Percentiles rank a stretch among this genome's conserved stretches.
These are phyloP conservation scores for Suillia variegata DNA, from an alignment of 2,888 invertebrate genomes.

Conservation along the genomic window DNA sequence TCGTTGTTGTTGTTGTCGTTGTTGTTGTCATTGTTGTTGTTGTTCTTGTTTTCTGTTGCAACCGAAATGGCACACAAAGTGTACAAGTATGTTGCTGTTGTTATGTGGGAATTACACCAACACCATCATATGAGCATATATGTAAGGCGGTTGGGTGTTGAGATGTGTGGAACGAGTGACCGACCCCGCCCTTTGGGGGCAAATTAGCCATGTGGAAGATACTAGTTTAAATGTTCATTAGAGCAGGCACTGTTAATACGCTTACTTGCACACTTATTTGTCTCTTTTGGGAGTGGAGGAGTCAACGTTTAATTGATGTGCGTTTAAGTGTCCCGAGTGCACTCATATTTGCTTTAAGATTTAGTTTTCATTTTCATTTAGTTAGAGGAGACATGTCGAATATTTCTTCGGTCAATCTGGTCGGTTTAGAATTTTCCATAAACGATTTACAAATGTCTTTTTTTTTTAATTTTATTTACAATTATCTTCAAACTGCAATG, in stretches of 20 bases:
- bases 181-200: background rate
- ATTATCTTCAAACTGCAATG: background rate
- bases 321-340: no score
- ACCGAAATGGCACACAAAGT: no score
- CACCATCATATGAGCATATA: constrained; percentile 21
- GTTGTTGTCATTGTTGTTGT: background rate
- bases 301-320: background rate
- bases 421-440: no score
- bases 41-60: background rate
- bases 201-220: constrained; percentile 37
- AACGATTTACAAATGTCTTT: no score
- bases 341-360: no score
- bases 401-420: no score
- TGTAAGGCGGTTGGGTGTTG: constrained; percentile 16
- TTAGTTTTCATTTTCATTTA: no score
- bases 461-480: no score
- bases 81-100: no score
- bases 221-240: constrained; percentile 39
- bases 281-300: background rate
- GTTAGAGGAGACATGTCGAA: no score
- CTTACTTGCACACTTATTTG: constrained; percentile 2
- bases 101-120: constrained; percentile 11
- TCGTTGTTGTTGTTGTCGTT: background rate
- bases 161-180: no score
- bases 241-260: constrained; percentile 30